Conservation (phyloP, 1,140 invertebrate genomes). For the Radopholus similis region DNA sequence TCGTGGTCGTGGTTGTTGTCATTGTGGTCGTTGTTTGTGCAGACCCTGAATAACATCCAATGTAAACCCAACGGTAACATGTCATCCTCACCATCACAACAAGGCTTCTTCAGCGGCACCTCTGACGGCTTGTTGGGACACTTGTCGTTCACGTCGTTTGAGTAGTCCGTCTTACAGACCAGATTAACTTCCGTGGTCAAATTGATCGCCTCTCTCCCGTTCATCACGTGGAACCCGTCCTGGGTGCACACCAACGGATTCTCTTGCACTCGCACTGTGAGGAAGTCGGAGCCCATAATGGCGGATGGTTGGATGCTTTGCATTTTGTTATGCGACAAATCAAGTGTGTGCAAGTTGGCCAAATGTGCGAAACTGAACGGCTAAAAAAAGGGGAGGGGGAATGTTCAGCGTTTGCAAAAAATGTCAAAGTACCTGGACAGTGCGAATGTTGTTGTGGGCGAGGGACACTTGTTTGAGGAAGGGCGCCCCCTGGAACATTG, state of each 20-base stretch:
- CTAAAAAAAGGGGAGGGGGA: conserved; percentile 28
- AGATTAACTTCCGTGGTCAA: conserved; percentile 56
- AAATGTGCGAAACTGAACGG: conserved; percentile 56
- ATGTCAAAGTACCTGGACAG: conserved; percentile 35
- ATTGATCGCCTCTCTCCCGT: conserved; percentile 56
- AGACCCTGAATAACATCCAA: too few relatives aligned
- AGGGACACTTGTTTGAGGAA: conserved; percentile 58
- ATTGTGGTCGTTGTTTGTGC: background rate
- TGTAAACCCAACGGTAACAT: background rate
- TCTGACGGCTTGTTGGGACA: conserved; percentile 40
- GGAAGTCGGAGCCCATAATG: conserved; percentile 51
- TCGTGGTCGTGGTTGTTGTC: background rate
- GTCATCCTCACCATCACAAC: conserved; percentile 22
- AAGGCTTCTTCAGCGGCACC: background rate
- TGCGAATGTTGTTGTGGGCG: conserved; percentile 56
- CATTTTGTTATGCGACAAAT: conserved; percentile 57
- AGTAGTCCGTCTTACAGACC: conserved; percentile 54
- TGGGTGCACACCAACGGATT: conserved; percentile 58
- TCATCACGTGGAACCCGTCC: conserved; percentile 59
- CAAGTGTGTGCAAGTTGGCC: conserved; percentile 56
- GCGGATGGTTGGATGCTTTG: conserved; percentile 41
- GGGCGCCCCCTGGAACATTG: conserved; percentile 57
- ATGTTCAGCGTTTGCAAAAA: background rate
- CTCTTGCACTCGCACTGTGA: conserved; percentile 58
- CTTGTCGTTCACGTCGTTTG: conserved; percentile 38